Base-by-base conservation (phyloP, 2,113 vertebrate genomes). In the Microcebus griseorufus region DNA sequence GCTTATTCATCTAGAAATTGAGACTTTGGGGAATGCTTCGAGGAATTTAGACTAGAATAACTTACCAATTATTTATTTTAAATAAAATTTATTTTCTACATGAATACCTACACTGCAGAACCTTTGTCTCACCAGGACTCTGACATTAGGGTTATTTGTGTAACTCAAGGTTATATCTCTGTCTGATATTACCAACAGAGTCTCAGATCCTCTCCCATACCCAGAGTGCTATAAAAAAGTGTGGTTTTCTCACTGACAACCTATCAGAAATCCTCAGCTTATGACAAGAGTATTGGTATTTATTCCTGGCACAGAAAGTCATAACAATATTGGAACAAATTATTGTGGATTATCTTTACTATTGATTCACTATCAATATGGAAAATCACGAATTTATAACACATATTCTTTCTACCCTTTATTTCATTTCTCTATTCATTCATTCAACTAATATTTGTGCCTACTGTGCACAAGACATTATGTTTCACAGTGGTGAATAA, bases 1-100 rank as follows among this genome's bases (percentile, higher is more conserved):
- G 10, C 32, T 85, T 65, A 37, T 13, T 78, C 90, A 42, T 60
- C 67, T 70, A 90, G 32, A 84, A 90, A 84, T 45, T 92, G 8
- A 37, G 9, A n/a, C 11, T 90, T 94, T 60, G 51, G 2, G 1
- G 55, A n/a, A 6, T 86, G 4, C 17, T 22, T n/a, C 72, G 6
- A 32, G 25, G 5, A 81, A 79, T 89, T 86, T 87, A 94, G 9
- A 83, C 17, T 82, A 62, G 1, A 65, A 17, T 72, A 79, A 69
- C 32, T 93, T 92, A 34, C 37, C 85, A 85, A 78, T 81, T 92
- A 93, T 34, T 76, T 90, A 79, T 62, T 88, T 94, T 67, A 90
- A 95, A 76, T 94, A 70, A n/a, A 75, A 45, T 81, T 86, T 88
- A 16, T 78, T 94, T 83, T 88, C 70, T 64, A 45, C 22, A 23